phyloP scores from a whole-genome alignment of 2,888 invertebrate genomes.

The Tipula helvola region DNA sequence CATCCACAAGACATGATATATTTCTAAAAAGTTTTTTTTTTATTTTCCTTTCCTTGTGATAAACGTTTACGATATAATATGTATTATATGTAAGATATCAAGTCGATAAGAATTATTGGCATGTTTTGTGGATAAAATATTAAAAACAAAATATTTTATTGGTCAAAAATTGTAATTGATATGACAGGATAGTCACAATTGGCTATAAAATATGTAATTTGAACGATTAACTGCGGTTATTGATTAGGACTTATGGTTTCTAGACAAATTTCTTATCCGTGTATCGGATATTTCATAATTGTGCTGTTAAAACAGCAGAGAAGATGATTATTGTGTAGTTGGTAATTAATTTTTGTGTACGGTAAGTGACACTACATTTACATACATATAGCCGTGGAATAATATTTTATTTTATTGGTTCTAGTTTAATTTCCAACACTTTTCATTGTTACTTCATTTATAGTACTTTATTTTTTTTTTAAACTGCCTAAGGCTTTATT shows the following conservation, averaged over 20 bases:
- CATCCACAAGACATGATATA: not conserved
- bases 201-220: not conserved
- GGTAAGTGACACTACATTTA: too few relatives aligned
- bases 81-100: not conserved
- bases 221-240: not conserved
- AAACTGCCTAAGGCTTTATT: too few relatives aligned
- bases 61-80: not conserved
- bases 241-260: not conserved
- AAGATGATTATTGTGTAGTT: too few relatives aligned
- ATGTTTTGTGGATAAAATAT: not conserved
- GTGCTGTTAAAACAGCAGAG: too few relatives aligned
- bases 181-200: not conserved
- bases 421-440: too few relatives aligned
- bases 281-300: too few relatives aligned
- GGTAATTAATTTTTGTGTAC: too few relatives aligned
- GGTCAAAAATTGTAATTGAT: not conserved
- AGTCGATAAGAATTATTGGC: not conserved
- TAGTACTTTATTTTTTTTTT: too few relatives aligned
- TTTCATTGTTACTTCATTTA: too few relatives aligned
- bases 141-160: not conserved
- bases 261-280: too few relatives aligned
- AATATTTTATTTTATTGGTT: too few relatives aligned
- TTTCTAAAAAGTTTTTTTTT: not conserved
- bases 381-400: too few relatives aligned
- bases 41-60: not conserved